Conservation (phyloP, 2,113 vertebrate genomes). For the Ammospiza nelsoni region DNA sequence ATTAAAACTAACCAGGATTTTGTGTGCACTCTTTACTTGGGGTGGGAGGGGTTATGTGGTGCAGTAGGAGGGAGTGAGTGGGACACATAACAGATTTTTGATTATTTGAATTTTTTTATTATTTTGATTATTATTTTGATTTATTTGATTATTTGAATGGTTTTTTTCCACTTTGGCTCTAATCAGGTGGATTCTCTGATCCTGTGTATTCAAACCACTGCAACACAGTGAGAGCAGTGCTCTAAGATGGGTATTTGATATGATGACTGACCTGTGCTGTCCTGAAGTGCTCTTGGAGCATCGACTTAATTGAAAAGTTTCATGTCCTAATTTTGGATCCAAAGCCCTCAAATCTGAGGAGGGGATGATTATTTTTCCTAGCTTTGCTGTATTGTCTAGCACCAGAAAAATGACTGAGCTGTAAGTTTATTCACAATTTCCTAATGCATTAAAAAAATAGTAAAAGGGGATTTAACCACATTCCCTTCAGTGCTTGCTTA, state of each 20-base stretch:
- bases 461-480: background rate
- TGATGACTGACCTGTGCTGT: background rate
- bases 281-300: background rate
- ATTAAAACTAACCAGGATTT: background rate
- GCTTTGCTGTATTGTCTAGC: background rate
- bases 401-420: background rate
- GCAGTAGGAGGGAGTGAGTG: background rate
- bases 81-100: background rate
- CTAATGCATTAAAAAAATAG: background rate
- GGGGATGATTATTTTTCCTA: background rate
- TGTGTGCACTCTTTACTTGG: background rate
- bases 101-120: background rate
- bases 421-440: background rate
- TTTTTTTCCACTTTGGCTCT: background rate
- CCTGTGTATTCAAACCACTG: background rate
- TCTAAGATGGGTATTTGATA: background rate
- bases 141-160: background rate
- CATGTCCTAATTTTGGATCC: background rate
- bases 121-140: background rate
- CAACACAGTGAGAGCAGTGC: background rate
- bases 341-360: background rate
- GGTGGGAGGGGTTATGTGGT: too few species aligned
- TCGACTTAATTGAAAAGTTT: background rate
- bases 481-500: constrained; percentile 8
- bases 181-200: background rate